Base-by-base conservation (phyloP, 2,797 vertebrate species). In the Crax fasciolata region DNA sequence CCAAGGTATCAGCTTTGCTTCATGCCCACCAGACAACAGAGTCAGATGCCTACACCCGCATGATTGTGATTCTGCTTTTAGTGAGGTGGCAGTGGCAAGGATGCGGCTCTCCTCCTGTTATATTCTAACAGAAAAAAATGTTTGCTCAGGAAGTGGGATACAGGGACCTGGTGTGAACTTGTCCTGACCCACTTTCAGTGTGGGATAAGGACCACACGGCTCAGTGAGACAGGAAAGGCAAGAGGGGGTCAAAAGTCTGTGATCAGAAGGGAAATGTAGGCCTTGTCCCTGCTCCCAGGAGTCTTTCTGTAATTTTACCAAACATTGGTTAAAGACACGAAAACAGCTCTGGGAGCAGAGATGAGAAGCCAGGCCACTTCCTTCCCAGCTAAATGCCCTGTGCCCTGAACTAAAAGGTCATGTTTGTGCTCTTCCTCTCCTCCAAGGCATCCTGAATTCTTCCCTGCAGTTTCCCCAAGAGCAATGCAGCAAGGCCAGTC, bases 351-450 rank as follows among this genome's bases (percentile, higher is more conserved):
- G 73, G 83, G 62, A 59, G 57, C 23, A 62, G 25, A 71, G 61
- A 27, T 11, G 35, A 82, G 48, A 83, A 77, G 44, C 24, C 54
- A 81, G 68, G 39, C 68, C 72, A 44, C 68, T 87, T 92, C 65
- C 30, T 94, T 68, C 51, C 65, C 87, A 81, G 49, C 41, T 78
- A 84, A 76, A 85, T 68, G n/a, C 46, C 38, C 61, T 80, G 38
- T 93, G 79, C 39, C 49, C 82, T 88, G 27, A 75, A 51, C 30
- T 61, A 39, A 89, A 85, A 94, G 28, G 62, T 88, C 70, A 24
- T 48, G 15, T 87, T 91, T 91, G 18, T 75, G 23, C 15, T 90
- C 73, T 66, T 85, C 32, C 38, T 83, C 52, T 91, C n/a, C 49
- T 80, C 39, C 46, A 57, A 17, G 19, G 46, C 68, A 62, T 58